phyloP scores from a whole-genome alignment of 2,797 vertebrate genomes.

The Odontamblyopus rebecca region DNA sequence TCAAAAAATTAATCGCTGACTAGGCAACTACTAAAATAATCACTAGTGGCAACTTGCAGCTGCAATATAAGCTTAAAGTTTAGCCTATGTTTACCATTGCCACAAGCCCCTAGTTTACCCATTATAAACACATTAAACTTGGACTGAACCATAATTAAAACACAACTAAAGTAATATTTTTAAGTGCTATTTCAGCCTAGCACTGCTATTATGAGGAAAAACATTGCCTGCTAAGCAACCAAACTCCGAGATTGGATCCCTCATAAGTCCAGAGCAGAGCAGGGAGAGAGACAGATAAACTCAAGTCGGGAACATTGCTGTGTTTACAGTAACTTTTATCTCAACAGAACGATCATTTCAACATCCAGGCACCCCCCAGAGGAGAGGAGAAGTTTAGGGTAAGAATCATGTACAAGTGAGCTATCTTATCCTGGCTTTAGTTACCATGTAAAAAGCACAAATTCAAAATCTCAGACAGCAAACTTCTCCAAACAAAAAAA shows the following conservation, averaged over 20 bases:
- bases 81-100: no score
- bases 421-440: slow-evolving; percentile 22
- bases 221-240: background rate
- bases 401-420: slow-evolving; percentile 38
- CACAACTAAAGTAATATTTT: background rate
- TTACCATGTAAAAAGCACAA: slow-evolving; percentile 41
- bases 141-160: background rate
- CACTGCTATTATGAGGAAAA: background rate
- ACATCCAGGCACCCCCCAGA: slow-evolving; percentile 25
- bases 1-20: no score
- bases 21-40: no score
- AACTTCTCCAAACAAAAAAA: slow-evolving; percentile 24
- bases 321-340: slow-evolving; percentile 53
- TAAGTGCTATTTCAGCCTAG: background rate
- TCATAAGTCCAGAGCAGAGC: slow-evolving; percentile 24
- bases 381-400: slow-evolving; percentile 8
- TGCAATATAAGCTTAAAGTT: no score
- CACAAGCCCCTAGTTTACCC: background rate
- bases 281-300: slow-evolving; percentile 31
- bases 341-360: slow-evolving; percentile 35
- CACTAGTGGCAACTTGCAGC: no score
- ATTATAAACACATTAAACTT: background rate
- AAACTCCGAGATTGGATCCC: slow-evolving; percentile 6
- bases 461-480: slow-evolving; percentile 32
- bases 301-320: slow-evolving; percentile 40